These are phyloP conservation scores for Smutsia temminckii DNA, from an alignment of 2,797 vertebrate genomes.

Conservation along the genomic window DNA sequence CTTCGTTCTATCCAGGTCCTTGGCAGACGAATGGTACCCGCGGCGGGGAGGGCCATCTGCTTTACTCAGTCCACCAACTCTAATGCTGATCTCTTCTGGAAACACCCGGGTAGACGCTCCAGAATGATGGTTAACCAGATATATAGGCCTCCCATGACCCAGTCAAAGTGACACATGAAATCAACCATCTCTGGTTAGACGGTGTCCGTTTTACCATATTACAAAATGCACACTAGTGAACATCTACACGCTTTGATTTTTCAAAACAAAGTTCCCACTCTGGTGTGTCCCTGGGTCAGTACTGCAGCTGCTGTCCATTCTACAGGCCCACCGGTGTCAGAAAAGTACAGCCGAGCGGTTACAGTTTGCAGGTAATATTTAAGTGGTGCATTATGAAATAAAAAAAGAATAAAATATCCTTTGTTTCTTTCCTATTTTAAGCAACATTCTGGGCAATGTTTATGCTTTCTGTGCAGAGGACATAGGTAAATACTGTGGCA, in stretches of 20 bases:
- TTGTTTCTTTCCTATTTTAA: conserved; percentile 50
- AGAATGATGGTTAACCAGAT: neutral
- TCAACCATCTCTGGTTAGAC: neutral
- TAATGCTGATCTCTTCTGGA: neutral
- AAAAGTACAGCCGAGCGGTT: neutral
- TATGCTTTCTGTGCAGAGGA: conserved; percentile 52
- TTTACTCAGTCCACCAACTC: neutral
- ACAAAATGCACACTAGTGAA: conserved; percentile 14
- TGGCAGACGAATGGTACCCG: neutral
- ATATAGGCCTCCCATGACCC: neutral
- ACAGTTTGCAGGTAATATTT: neutral
- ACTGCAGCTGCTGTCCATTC: neutral
- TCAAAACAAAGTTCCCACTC: rapidly evolving
- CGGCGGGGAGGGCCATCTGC: neutral
- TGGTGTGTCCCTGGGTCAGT: neutral
- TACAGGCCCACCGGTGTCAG: neutral
- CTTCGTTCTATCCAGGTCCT: neutral
- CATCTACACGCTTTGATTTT: neutral
- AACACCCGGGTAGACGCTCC: neutral
- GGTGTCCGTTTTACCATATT: neutral
- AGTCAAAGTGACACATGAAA: neutral
- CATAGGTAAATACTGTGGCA: conserved; percentile 23
- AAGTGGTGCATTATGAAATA: neutral
- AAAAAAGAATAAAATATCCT: neutral
- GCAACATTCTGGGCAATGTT: conserved; percentile 31